Evolutionary conservation across 1,140 invertebrate genomes (phyloP).

Genomic region (Zophobas atratus): DNA sequence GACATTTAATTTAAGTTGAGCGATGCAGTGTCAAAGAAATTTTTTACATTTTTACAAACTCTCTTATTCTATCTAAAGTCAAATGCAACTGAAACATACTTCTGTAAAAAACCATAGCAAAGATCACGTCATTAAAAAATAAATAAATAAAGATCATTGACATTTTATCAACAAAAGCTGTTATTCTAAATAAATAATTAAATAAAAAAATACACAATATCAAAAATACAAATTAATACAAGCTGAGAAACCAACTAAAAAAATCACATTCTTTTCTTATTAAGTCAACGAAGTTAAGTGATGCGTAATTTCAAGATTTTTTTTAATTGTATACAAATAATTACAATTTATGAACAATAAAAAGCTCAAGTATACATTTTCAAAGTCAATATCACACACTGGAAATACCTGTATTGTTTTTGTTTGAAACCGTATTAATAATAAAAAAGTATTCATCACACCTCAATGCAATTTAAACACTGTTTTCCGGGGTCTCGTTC

Average conservation of each 20-base stretch:
- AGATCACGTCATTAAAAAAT: conserved; percentile 23
- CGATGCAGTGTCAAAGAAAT: conserved; percentile 53
- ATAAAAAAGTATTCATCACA: conserved; percentile 28
- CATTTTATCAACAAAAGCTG: conserved; percentile 44
- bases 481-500: conserved; percentile 54
- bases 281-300: conserved; percentile 51
- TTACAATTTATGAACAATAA: conserved; percentile 47
- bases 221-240: conserved; percentile 57
- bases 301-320: conserved; percentile 45
- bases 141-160: conserved; percentile 50
- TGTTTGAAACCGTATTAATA: conserved; percentile 22
- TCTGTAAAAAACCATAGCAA: conserved; percentile 35
- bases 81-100: conserved; percentile 37
- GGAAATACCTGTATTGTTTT: conserved; percentile 58
- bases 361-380: conserved; percentile 48
- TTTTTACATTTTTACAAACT: conserved; percentile 57
- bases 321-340: conserved; percentile 52
- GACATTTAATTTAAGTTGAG: conserved; percentile 56
- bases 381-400: conserved; percentile 58
- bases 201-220: conserved; percentile 52
- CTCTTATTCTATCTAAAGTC: conserved; percentile 21
- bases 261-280: conserved; percentile 49
- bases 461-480: conserved; percentile 49
- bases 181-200: conserved; percentile 55
- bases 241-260: conserved; percentile 37